A percentile compares a stretch with the other conserved stretches of the same genome.
These are phyloP conservation scores for Ornithoptera alexandrae DNA, from an alignment of 2,888 invertebrate genomes.

Conservation along the genomic window DNA sequence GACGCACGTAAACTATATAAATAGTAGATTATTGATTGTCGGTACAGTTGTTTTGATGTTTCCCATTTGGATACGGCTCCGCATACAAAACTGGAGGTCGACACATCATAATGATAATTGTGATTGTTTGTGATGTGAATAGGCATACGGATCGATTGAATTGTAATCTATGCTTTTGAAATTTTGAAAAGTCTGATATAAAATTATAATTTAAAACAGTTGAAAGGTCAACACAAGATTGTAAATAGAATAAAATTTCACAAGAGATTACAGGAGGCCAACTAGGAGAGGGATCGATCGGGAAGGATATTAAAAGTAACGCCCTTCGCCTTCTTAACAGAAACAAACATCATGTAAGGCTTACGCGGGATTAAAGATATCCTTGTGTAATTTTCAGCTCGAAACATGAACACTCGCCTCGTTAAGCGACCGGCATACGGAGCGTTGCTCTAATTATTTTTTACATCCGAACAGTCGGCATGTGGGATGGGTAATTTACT, in stretches of 20 bases:
- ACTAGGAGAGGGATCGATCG: conserved; percentile 8
- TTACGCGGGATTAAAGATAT: conserved; percentile 26
- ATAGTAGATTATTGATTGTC: too few relatives aligned
- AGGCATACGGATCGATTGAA: too few relatives aligned
- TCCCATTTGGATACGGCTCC: too few relatives aligned
- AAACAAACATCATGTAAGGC: conserved; percentile 25
- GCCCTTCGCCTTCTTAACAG: not conserved
- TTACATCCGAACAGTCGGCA: not conserved
- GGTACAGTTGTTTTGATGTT: too few relatives aligned
- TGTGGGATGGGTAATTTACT: not conserved
- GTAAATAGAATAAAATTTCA: not conserved
- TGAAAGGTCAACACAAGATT: too few relatives aligned
- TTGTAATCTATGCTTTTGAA: too few relatives aligned
- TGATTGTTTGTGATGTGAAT: too few relatives aligned
- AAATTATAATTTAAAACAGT: too few relatives aligned
- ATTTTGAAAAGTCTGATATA: too few relatives aligned
- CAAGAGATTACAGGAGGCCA: not conserved
- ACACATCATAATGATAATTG: too few relatives aligned
- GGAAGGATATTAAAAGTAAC: conserved; percentile 5
- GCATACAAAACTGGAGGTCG: too few relatives aligned
- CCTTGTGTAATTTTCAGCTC: conserved; percentile 25
- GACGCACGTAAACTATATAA: too few relatives aligned
- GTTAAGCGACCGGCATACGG: conserved; percentile 5
- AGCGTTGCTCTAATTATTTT: conserved; percentile 24
- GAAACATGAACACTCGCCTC: conserved; percentile 7